Conservation (phyloP, 2,797 vertebrate genomes). For the Lacerta viridis region DNA sequence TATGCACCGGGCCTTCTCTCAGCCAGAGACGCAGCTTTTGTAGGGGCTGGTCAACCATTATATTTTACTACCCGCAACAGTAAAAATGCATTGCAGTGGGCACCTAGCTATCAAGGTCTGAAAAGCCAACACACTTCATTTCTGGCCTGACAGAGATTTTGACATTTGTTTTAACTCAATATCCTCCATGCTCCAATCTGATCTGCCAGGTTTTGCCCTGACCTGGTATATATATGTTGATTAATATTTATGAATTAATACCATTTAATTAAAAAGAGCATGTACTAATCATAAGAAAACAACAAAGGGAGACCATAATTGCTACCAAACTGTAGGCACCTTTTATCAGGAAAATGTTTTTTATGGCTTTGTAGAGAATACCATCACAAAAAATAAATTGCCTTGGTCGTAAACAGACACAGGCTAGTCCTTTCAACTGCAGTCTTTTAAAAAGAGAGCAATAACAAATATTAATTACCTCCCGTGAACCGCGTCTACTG, state of each 20-base stretch:
- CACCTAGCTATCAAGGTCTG: not conserved
- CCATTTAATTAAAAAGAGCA: constrained; percentile 57
- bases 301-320: constrained; percentile 49
- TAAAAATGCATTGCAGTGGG: not conserved
- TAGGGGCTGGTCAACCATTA: not conserved
- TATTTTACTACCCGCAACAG: not conserved
- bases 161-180: not conserved
- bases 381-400: constrained; percentile 36
- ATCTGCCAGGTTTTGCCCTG: not conserved
- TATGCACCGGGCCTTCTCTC: not conserved
- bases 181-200: not conserved
- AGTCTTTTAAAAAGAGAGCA: constrained; percentile 59
- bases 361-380: constrained; percentile 31
- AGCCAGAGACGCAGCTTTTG: too few relatives aligned
- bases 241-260: constrained; percentile 39
- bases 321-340: constrained; percentile 31
- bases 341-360: constrained; percentile 46
- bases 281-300: constrained; percentile 66
- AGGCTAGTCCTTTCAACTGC: constrained; percentile 16
- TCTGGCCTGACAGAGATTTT: not conserved
- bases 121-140: not conserved
- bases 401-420: constrained; percentile 38
- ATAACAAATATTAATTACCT: constrained; percentile 73
- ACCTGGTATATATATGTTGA: constrained; percentile 13
- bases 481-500: constrained; percentile 56